Percentiles rank a stretch among this genome's conserved stretches.
These are phyloP conservation scores for Perca schrenkii DNA, from an alignment of 2,113 vertebrate genomes.

Conservation along the genomic window DNA sequence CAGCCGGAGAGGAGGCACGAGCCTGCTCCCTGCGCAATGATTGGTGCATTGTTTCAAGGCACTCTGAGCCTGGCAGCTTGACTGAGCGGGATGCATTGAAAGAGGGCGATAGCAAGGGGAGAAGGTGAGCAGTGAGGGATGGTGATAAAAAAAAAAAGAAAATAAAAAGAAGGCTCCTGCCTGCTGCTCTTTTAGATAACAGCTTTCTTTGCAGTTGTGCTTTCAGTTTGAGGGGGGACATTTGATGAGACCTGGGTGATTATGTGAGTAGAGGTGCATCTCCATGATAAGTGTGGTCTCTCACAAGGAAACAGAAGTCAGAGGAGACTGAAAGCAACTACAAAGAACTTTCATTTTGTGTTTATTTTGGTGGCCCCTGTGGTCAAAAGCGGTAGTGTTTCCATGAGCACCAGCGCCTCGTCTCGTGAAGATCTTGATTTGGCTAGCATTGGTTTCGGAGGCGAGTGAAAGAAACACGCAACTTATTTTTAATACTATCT, in stretches of 20 bases:
- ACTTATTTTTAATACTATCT: too few relatives aligned
- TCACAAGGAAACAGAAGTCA: not conserved
- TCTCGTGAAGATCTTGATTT: too few relatives aligned
- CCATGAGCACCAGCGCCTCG: too few relatives aligned
- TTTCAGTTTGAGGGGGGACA: conserved; percentile 44
- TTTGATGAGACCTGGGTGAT: conserved; percentile 32
- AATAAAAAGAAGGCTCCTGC: conserved; percentile 12
- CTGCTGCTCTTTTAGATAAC: conserved; percentile 54
- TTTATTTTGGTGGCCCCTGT: too few relatives aligned
- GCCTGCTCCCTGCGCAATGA: conserved; percentile 47
- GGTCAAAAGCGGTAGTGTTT: too few relatives aligned
- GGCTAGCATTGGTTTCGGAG: too few relatives aligned
- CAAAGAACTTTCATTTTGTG: too few relatives aligned
- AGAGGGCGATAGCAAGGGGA: conserved; percentile 45
- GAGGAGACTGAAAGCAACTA: not conserved
- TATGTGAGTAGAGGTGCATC: conserved; percentile 3
- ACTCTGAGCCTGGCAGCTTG: conserved; percentile 56
- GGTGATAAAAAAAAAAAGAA: conserved; percentile 1
- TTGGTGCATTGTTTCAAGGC: conserved; percentile 72
- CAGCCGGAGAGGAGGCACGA: conserved; percentile 32
- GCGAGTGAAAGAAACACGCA: too few relatives aligned
- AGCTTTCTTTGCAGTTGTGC: conserved; percentile 26
- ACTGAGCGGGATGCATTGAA: conserved; percentile 50
- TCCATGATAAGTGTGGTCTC: not conserved
- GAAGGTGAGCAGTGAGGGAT: conserved; percentile 49